Percentiles rank a stretch among this genome's conserved stretches.
Conservation (phyloP, 53 echinoderm and acorn worm species). For the Holothuria leucospilota region DNA sequence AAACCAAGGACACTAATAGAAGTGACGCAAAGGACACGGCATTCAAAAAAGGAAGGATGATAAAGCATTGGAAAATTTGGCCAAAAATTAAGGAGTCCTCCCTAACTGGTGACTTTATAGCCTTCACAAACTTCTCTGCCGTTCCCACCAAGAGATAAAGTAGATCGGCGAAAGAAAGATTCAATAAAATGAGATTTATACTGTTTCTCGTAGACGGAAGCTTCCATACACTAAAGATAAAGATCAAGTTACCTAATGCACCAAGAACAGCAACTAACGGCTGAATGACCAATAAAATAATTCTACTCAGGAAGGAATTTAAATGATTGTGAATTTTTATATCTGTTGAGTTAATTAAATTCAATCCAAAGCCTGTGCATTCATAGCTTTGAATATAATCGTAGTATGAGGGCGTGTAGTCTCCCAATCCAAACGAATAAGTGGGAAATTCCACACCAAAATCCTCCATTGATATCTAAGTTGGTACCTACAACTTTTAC, state of each 20-base stretch:
- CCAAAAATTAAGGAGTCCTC: background rate
- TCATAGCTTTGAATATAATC: conserved; percentile 9
- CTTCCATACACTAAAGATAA: background rate
- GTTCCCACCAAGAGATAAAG: background rate
- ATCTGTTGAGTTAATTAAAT: background rate
- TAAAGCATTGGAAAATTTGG: background rate
- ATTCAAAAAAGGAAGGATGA: background rate
- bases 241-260: background rate
- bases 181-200: background rate
- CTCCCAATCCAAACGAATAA: no score
- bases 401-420: conserved; percentile 7
- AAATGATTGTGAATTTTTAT: background rate
- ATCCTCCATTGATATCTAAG: no score
- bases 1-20: background rate
- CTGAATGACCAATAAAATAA: background rate
- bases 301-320: background rate
- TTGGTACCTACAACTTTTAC: no score
- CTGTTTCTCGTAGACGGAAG: background rate
- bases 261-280: background rate
- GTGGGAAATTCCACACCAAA: no score
- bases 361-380: background rate
- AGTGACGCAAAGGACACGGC: background rate
- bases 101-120: background rate
- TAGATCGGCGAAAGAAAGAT: background rate
- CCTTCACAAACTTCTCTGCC: background rate